A percentile compares a stretch with the other conserved stretches of the same genome.
Evolutionary conservation across 2,888 invertebrate species (phyloP).

Genomic region (Lepidocyrtoides sp.): DNA sequence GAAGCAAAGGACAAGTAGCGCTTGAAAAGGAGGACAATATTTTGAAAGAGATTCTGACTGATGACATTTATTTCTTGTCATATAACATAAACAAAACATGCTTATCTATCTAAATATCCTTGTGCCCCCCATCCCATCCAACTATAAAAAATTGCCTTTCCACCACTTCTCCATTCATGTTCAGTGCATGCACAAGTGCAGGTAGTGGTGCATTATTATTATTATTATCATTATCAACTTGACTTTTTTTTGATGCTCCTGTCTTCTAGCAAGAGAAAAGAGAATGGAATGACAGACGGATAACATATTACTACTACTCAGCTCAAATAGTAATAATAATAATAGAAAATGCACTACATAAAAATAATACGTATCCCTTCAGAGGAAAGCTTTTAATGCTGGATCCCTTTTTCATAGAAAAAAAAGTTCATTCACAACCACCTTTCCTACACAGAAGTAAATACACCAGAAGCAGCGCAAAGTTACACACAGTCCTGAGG

Average conservation of each 20-base stretch:
- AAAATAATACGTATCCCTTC: background rate
- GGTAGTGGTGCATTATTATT: constrained; percentile 44
- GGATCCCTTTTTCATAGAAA: background rate
- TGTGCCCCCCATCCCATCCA: background rate
- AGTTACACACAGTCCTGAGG: constrained; percentile 45
- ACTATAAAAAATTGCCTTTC: constrained; percentile 22
- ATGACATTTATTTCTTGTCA: constrained; percentile 79
- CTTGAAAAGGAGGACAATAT: constrained; percentile 69
- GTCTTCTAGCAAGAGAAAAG: background rate
- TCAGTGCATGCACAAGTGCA: constrained; percentile 80
- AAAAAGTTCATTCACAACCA: constrained; percentile 40
- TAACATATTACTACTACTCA: constrained; percentile 33
- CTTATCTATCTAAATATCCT: constrained; percentile 52
- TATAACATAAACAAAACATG: constrained; percentile 70
- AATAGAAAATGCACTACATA: background rate
- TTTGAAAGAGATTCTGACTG: constrained; percentile 74
- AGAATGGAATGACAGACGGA: constrained; percentile 17
- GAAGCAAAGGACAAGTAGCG: background rate
- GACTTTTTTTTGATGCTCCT: constrained; percentile 26
- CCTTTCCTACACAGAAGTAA: background rate
- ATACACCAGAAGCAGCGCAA: background rate
- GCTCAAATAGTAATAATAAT: background rate
- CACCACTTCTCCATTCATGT: background rate
- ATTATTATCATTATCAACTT: background rate
- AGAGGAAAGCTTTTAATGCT: background rate